A percentile compares a stretch with the other conserved stretches of the same genome.
phyloP scores from a whole-genome alignment of 2,113 vertebrate genomes.

The Bubo blakistoni region DNA sequence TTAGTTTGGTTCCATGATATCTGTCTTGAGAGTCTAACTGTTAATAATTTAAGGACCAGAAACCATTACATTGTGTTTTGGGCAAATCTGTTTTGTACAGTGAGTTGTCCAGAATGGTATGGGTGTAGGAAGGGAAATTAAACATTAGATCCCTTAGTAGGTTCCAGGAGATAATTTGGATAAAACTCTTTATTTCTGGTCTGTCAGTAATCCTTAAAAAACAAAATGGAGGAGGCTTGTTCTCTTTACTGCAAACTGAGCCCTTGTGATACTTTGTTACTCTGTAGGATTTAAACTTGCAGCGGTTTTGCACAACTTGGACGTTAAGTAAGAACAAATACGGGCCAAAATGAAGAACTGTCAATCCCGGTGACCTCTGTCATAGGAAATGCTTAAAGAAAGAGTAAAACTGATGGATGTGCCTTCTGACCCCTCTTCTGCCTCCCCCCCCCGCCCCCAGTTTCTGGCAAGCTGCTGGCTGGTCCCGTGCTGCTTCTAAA shows the following conservation, averaged over 20 bases:
- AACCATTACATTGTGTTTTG: neutral
- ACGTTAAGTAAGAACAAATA: neutral
- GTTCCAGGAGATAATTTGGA: neutral
- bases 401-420: neutral
- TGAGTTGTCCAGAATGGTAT: neutral
- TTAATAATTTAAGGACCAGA: neutral
- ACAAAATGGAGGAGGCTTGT: neutral
- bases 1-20: neutral
- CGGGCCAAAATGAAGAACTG: neutral
- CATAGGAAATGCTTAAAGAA: neutral
- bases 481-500: neutral
- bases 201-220: neutral
- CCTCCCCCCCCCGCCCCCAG: rapidly evolving
- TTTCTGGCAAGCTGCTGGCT: neutral
- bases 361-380: rapidly evolving
- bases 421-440: neutral
- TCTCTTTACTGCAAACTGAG: neutral
- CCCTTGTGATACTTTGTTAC: neutral
- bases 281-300: neutral
- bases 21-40: neutral
- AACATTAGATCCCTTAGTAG: neutral
- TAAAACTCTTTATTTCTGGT: neutral
- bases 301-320: neutral
- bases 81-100: neutral
- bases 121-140: neutral